phyloP scores from a whole-genome alignment of 64 coral and sea anemone species.

The Pocillopora damicornis region DNA sequence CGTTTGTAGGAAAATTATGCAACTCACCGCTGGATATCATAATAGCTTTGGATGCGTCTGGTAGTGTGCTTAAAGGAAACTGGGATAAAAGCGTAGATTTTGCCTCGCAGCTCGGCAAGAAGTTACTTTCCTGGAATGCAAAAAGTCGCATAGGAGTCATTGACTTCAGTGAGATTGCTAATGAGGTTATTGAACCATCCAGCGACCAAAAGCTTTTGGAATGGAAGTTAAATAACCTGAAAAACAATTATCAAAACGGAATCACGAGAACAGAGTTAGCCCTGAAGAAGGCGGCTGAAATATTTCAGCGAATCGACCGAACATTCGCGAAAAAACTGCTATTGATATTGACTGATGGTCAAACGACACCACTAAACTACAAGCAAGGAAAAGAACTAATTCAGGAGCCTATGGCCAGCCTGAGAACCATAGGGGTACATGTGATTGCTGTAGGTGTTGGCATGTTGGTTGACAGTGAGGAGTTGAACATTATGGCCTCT shows the following conservation, averaged over 20 bases:
- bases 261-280: constrained; percentile 75
- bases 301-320: constrained; percentile 35
- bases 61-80: constrained; percentile 59
- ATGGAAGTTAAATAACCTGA: constrained; percentile 10
- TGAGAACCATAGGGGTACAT: neutral
- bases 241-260: constrained; percentile 65
- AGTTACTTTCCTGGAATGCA: constrained; percentile 32
- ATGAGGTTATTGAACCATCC: constrained; percentile 50
- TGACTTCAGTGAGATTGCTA: constrained; percentile 67
- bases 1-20: constrained; percentile 10
- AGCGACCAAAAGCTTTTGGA: constrained; percentile 8
- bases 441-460: constrained; percentile 45
- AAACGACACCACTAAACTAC: constrained; percentile 50
- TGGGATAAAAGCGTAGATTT: constrained; percentile 66
- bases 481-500: constrained; percentile 64
- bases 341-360: constrained; percentile 62
- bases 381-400: neutral
- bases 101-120: constrained; percentile 21
- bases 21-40: constrained; percentile 38
- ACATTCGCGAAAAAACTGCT: constrained; percentile 36
- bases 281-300: constrained; percentile 49
- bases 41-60: constrained; percentile 66
- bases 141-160: constrained; percentile 52
- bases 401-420: neutral
- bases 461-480: constrained; percentile 17